A percentile compares a stretch with the other conserved stretches of the same genome.
phyloP scores from a whole-genome alignment of 1,140 invertebrate species.

The Sweltsa coloradensis region DNA sequence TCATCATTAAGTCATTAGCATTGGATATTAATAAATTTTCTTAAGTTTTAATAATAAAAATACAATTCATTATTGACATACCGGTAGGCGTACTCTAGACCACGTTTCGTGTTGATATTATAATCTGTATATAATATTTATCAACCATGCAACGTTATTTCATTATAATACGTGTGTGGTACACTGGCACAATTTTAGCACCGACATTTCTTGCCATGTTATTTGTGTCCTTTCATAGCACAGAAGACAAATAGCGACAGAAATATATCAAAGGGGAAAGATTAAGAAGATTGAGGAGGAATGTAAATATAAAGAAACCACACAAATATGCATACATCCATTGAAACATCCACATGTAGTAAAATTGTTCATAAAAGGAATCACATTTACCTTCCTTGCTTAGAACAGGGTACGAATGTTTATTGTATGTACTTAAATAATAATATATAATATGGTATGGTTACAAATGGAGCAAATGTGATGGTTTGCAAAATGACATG shows the following conservation, averaged over 20 bases:
- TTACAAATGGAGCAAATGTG: no score
- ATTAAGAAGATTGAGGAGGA: neutral
- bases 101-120: neutral
- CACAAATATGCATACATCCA: neutral
- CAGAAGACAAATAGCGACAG: neutral
- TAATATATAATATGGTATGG: no score
- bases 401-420: neutral
- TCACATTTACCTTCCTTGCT: neutral
- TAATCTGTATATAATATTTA: no score
- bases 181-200: constrained; percentile 6
- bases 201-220: constrained; percentile 5
- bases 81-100: neutral
- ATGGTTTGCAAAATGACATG: no score
- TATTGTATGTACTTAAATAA: neutral
- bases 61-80: neutral
- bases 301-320: neutral
- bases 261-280: neutral
- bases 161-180: constrained; percentile 1
- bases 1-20: neutral
- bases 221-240: neutral
- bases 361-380: neutral
- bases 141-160: constrained; percentile 5
- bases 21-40: neutral
- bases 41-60: neutral
- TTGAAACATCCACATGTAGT: neutral